These are phyloP conservation scores for Zaprionus inermis DNA, from an alignment of 1,140 invertebrate genomes.

Conservation along the genomic window DNA sequence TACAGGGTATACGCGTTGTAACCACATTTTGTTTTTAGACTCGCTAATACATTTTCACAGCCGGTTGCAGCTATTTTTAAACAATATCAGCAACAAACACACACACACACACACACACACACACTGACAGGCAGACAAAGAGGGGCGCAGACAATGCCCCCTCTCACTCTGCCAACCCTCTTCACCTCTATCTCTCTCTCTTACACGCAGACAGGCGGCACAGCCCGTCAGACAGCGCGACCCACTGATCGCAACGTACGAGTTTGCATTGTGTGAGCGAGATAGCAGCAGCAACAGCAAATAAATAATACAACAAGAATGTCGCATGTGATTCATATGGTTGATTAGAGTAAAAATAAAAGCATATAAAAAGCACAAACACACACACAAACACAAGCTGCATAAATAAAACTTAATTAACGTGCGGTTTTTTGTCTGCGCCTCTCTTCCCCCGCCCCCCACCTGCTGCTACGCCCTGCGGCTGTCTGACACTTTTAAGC, in stretches of 20 bases:
- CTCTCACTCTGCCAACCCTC: background rate
- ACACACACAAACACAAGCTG: conserved; percentile 62
- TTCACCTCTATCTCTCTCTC: background rate
- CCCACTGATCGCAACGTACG: conserved; percentile 40
- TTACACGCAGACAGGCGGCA: conserved; percentile 2
- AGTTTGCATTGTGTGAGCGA: conserved; percentile 12
- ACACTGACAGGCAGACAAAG: background rate
- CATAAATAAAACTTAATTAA: conserved; percentile 81
- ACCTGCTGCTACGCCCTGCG: conserved; percentile 18
- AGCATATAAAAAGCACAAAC: conserved; percentile 41
- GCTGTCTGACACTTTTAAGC: conserved; percentile 69
- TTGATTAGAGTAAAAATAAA: conserved; percentile 75
- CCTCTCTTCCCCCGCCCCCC: background rate
- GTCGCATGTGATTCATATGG: conserved; percentile 78
- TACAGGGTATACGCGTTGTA: conserved; percentile 36
- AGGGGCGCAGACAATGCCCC: conserved; percentile 12
- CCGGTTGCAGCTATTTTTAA: conserved; percentile 66
- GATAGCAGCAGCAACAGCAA: conserved; percentile 13
- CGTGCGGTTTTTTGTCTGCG: conserved; percentile 59
- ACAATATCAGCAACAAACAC: conserved; percentile 47
- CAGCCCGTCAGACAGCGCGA: conserved; percentile 38
- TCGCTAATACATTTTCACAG: conserved; percentile 63
- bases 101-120: conserved; percentile 17
- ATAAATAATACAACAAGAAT: conserved; percentile 59
- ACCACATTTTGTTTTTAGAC: conserved; percentile 61